phyloP scores from a whole-genome alignment of 2,797 vertebrate species.

The Petrocephalus sullivani region DNA sequence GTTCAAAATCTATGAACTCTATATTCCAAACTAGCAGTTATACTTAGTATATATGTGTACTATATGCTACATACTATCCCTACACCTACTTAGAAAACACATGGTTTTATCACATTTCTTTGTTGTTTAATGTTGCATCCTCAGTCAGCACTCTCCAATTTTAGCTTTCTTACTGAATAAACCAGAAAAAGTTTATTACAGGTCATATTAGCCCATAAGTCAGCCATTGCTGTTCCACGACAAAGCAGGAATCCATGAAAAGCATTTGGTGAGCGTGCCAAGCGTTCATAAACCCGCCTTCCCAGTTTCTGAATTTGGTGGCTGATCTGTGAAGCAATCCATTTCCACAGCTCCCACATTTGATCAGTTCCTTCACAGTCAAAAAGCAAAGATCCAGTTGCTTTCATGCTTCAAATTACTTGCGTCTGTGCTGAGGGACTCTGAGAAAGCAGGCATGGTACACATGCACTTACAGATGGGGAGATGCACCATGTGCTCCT shows the following conservation, averaged over 20 bases:
- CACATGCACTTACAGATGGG: neutral
- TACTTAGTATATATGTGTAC: too few species aligned
- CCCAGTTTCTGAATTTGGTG: neutral
- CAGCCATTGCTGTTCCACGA: neutral
- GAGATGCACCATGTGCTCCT: neutral
- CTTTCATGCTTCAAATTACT: neutral
- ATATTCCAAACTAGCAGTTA: too few species aligned
- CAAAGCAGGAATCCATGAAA: neutral
- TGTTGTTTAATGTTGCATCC: neutral
- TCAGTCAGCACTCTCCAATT: neutral
- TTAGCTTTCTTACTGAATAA: neutral
- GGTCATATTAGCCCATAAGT: neutral
- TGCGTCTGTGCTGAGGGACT: neutral
- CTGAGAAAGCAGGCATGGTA: neutral
- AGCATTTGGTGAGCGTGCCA: neutral
- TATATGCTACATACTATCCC: too few species aligned
- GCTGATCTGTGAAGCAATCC: neutral
- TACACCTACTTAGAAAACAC: neutral
- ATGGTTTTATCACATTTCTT: neutral
- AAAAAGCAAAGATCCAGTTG: neutral
- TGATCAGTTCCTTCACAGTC: conserved; percentile 7
- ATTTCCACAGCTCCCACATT: neutral
- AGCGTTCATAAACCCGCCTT: neutral
- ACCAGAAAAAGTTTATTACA: neutral
- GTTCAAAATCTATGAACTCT: neutral